phyloP scores from a whole-genome alignment of 2,113 vertebrate genomes.

The Nibea coibor region DNA sequence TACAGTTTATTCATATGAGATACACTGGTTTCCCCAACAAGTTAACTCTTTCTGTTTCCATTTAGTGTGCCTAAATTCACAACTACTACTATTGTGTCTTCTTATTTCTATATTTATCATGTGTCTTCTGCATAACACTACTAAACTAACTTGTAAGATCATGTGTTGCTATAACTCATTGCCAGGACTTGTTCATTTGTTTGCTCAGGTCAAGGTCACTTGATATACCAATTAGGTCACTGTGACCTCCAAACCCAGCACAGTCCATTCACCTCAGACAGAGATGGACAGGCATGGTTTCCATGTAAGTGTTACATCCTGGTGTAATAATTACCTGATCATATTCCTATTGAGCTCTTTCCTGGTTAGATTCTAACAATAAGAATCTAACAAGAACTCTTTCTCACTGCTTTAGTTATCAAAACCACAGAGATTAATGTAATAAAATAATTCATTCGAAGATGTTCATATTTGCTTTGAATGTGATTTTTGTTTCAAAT shows the following conservation, averaged over 20 bases:
- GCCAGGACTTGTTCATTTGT: slow-evolving; percentile 3
- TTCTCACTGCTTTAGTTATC: neutral
- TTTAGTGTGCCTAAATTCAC: neutral
- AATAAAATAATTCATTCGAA: neutral
- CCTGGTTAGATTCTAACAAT: neutral
- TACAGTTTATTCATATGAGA: neutral
- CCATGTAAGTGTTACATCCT: neutral
- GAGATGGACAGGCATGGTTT: neutral
- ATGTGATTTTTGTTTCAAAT: neutral
- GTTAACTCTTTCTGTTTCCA: neutral
- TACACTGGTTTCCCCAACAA: neutral
- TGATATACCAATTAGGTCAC: slow-evolving; percentile 24
- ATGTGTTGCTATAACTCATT: neutral
- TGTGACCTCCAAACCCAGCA: slow-evolving; percentile 39
- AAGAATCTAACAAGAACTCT: neutral
- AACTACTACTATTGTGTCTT: neutral
- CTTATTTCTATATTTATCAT: neutral
- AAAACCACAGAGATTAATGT: neutral
- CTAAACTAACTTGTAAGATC: neutral
- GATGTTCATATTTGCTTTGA: neutral
- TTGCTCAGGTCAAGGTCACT: slow-evolving; percentile 1
- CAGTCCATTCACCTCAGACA: slow-evolving; percentile 17
- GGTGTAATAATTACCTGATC: neutral
- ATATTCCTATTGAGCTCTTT: neutral
- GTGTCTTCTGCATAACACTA: neutral